Evolutionary conservation across 2,797 vertebrate species (phyloP).

Genomic region (Furcifer pardalis): DNA sequence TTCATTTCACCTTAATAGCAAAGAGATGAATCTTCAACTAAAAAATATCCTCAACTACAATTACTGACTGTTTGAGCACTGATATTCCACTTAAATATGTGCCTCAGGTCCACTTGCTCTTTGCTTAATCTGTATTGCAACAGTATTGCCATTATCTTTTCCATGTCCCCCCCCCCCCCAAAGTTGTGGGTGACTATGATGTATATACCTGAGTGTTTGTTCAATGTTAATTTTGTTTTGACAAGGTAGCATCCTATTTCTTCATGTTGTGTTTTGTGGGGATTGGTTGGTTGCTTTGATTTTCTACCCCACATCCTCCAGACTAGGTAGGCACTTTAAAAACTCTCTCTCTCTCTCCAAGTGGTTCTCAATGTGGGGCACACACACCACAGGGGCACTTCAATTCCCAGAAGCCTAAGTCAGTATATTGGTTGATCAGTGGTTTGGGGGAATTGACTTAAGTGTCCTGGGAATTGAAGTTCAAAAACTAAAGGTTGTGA

Average conservation of each 20-base stretch:
- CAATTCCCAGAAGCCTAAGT: too few relatives aligned
- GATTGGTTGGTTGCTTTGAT: background rate
- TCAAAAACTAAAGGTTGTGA: too few relatives aligned
- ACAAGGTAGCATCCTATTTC: background rate
- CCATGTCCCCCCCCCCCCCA: background rate
- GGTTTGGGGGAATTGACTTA: too few relatives aligned
- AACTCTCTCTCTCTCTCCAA: too few relatives aligned
- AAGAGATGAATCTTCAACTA: background rate
- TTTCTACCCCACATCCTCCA: background rate
- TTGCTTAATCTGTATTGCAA: background rate
- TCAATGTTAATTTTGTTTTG: background rate
- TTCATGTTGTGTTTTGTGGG: background rate
- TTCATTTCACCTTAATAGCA: background rate
- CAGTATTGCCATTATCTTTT: background rate
- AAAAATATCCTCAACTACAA: background rate
- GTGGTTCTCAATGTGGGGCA: too few relatives aligned
- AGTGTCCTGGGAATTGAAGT: too few relatives aligned
- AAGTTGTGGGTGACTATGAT: background rate
- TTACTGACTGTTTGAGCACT: background rate
- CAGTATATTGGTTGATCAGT: too few relatives aligned
- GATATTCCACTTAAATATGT: background rate
- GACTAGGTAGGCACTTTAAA: background rate
- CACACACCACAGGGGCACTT: too few relatives aligned
- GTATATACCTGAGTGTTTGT: background rate
- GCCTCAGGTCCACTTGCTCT: background rate